Evolutionary conservation across 2,113 vertebrate species (phyloP), one percentile per base, ranked within the genome.

Genomic region (Bagarius yarrelli): DNA sequence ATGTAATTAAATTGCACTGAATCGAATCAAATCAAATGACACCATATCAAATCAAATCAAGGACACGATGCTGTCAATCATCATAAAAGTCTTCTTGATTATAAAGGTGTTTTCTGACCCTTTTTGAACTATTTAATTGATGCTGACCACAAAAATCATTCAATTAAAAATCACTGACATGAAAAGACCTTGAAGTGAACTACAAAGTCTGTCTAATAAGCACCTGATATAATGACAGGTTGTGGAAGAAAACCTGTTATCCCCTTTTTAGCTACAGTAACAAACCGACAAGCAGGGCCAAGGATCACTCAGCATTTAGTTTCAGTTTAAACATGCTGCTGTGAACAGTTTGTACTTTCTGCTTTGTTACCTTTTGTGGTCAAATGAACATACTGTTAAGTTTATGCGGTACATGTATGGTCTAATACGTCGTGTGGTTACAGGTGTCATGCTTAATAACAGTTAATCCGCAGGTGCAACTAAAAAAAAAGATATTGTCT

Each of bases 151-250:
- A 55, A 55, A 52, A 67, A 66, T 34, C 50, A 67, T 32, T 67
- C 27, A 69, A 66, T 57, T 81, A 32, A 47, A 72, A 72, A 67
- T 32, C 36, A 76, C 25, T 73, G 60, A 81, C 76, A 76, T 81
- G 60, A 78, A 25, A 74, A 72, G 27, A 77, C 25, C 76, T 61
- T 50, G 23, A 75, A 57, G 52, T 25, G 15, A 57, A 78, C 67
- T 74, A 67, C 83, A 75, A 57, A 84, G 50, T 47, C 21, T 59
- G 61, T 30, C 27, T 78, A 78, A 78, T 78, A 78, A 55, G 60
- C 30, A 59, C 59, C 78, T 70, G 59, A 70, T 13, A 34, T 79
- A 61, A 74, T 85, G 75, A 78, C n/a, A 61, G 40, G 60, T 40
- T 78, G 21, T 67, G 70, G 64, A 23, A 36, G 63, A 78, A 59